These are phyloP conservation scores for Habropoda laboriosa DNA, from an alignment of 1,140 invertebrate genomes.

Conservation along the genomic window DNA sequence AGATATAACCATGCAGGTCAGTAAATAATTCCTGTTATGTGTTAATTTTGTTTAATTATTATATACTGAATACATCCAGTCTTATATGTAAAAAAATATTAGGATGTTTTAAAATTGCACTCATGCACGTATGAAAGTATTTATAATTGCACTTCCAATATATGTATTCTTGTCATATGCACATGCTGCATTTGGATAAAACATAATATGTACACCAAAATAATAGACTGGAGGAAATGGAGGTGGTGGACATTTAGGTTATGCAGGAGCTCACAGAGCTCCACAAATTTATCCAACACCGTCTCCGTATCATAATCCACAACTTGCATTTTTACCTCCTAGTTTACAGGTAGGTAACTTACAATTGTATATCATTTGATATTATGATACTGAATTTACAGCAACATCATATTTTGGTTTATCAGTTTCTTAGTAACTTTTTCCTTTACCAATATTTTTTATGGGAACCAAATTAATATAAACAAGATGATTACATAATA, in stretches of 20 bases:
- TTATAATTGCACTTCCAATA: conserved; percentile 30
- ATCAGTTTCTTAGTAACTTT: too few relatives aligned
- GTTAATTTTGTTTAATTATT: background rate
- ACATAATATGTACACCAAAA: conserved; percentile 66
- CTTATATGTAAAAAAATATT: background rate
- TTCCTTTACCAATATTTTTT: too few relatives aligned
- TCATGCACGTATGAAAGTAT: conserved; percentile 18
- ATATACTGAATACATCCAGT: background rate
- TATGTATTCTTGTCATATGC: conserved; percentile 66
- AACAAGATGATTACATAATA: too few relatives aligned
- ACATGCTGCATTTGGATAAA: conserved; percentile 78
- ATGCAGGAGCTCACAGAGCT: conserved; percentile 80
- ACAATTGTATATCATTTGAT: conserved; percentile 2
- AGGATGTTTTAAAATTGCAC: conserved; percentile 12
- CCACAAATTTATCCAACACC: conserved; percentile 80
- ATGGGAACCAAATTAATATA: too few relatives aligned
- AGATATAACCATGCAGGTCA: conserved; percentile 84
- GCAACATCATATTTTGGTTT: too few relatives aligned
- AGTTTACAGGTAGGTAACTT: conserved; percentile 77
- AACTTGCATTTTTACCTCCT: conserved; percentile 81
- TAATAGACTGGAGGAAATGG: conserved; percentile 76
- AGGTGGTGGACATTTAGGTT: conserved; percentile 76
- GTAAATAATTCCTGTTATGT: conserved; percentile 50
- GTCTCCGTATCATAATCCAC: conserved; percentile 81
- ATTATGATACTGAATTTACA: background rate